Base-by-base conservation (phyloP, 2,113 vertebrate genomes). In the Camarhynchus parvulus region DNA sequence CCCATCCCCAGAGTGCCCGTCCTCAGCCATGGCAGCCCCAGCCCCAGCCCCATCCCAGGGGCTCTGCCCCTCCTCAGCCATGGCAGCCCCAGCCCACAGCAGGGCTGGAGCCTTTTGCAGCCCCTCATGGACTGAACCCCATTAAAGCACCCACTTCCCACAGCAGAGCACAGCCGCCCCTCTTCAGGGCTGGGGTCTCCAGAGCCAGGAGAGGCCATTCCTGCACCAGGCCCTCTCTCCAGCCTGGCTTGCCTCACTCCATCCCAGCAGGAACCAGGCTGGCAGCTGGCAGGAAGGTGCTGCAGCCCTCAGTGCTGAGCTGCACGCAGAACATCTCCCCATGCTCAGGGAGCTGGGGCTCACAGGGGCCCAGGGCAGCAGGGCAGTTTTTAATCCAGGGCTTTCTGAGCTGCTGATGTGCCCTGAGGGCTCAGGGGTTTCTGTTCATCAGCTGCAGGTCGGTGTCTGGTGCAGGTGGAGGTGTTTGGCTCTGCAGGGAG, bases 271-370 rank as follows among this genome's bases (percentile, higher is more conserved):
- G n/a, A 11, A 2, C 21, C 63, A 30, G 17, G 12, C n/a, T 21
- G 5, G 5, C 0, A 6, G 33, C 52, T 8, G 13, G 56, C 19
- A 46, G 49, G 25, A 20, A 7, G 39, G 67, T 37, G 80, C 90
- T n/a, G 61, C 79, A 49, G 87, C 56, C 2, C 0, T 11, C 47
- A 22, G 58, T 5, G 49, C 69, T 22, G 69, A 47, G 59, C 70
- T 35, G 0, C 20, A 13, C 69, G 70, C 56, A 35, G 13, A 31
- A 3, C 58, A 47, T 16, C n/a, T 30, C 17, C 22, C 16, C 19
- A 2, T 1, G 5, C 39, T 1, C 2, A 19, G 17, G 4, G 12
- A 14, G 1, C 0, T 31, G 37, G 12, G 69, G 4, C 76, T 61
- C 49, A 3, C 11, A 0, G 9, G 16, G 35, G 28, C 8, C 24